Percentiles rank a stretch among this genome's conserved stretches.
phyloP scores from a whole-genome alignment of 23 tunicate species.

The Trididemnum nubilum region DNA sequence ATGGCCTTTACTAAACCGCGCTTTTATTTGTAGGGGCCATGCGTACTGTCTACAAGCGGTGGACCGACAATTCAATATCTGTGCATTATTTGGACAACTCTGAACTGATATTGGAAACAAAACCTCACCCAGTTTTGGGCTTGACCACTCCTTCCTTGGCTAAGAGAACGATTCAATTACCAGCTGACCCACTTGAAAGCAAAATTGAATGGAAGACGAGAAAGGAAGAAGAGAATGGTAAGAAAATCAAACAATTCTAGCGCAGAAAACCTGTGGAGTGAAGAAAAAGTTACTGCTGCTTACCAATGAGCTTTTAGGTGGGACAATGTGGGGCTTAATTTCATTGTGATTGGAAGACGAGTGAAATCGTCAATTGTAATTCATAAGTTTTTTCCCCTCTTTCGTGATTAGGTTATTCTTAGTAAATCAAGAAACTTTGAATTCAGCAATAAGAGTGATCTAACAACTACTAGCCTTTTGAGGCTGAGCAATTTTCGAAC shows the following conservation, averaged over 20 bases:
- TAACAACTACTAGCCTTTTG: too few relatives aligned
- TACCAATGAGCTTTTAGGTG: too few relatives aligned
- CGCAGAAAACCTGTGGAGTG: not conserved
- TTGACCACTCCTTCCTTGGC: constrained; percentile 86
- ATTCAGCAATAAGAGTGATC: too few relatives aligned
- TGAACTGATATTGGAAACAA: constrained; percentile 71
- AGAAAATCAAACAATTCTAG: too few relatives aligned
- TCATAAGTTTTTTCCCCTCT: too few relatives aligned
- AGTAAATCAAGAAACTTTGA: too few relatives aligned
- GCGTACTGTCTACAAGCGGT: constrained; percentile 68
- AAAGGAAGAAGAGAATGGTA: constrained; percentile 75
- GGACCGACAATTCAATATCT: constrained; percentile 92
- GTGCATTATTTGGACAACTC: constrained; percentile 83
- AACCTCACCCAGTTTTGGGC: constrained; percentile 86
- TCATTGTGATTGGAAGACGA: not conserved
- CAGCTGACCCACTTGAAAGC: constrained; percentile 82
- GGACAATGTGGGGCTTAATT: not conserved
- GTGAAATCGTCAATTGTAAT: too few relatives aligned
- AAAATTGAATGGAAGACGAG: constrained; percentile 89
- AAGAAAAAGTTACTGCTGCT: too few relatives aligned
- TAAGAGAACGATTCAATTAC: constrained; percentile 78
- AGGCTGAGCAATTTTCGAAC: too few relatives aligned
- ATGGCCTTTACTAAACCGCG: too few relatives aligned
- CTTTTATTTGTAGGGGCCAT: constrained; percentile 44
- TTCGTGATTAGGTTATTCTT: too few relatives aligned